These are phyloP conservation scores for Cataglyphis livida DNA, from an alignment of 2,888 invertebrate genomes.

Conservation along the genomic window DNA sequence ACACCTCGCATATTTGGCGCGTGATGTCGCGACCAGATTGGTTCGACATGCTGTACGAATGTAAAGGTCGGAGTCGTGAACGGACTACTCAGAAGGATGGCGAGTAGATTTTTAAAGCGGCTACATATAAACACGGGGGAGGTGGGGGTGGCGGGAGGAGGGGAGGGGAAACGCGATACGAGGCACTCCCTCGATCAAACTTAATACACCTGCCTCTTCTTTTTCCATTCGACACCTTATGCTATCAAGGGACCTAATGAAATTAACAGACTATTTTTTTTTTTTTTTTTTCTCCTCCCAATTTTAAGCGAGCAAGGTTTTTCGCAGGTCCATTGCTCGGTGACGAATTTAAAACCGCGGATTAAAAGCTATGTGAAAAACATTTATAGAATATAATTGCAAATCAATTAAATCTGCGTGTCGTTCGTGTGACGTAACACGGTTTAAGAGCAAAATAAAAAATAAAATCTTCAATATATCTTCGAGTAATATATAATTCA, in stretches of 20 bases:
- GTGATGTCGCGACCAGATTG: constrained; percentile 81
- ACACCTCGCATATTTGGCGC: constrained; percentile 84
- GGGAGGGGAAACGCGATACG: constrained; percentile 20
- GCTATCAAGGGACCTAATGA: constrained; percentile 13
- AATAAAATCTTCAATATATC: not conserved
- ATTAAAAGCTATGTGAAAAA: not conserved
- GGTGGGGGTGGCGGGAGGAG: not conserved
- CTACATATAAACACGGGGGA: constrained; percentile 41
- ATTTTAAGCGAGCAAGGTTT: not conserved
- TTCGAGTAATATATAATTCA: not conserved
- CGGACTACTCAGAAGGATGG: constrained; percentile 66
- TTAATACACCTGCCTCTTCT: constrained; percentile 13
- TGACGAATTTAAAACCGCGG: not conserved
- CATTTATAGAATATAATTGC: not conserved
- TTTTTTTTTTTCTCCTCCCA: constrained; percentile 3
- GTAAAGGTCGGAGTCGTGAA: constrained; percentile 76
- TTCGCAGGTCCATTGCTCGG: not conserved
- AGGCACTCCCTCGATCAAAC: constrained; percentile 54
- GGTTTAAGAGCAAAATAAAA: not conserved
- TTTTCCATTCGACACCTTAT: constrained; percentile 9
- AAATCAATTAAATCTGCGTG: not conserved
- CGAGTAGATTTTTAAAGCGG: constrained; percentile 67
- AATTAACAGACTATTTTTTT: constrained; percentile 15
- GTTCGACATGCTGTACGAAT: constrained; percentile 77
- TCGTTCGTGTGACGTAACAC: not conserved